These are phyloP conservation scores for Tiliqua scincoides DNA, from an alignment of 2,113 vertebrate genomes.

Conservation along the genomic window DNA sequence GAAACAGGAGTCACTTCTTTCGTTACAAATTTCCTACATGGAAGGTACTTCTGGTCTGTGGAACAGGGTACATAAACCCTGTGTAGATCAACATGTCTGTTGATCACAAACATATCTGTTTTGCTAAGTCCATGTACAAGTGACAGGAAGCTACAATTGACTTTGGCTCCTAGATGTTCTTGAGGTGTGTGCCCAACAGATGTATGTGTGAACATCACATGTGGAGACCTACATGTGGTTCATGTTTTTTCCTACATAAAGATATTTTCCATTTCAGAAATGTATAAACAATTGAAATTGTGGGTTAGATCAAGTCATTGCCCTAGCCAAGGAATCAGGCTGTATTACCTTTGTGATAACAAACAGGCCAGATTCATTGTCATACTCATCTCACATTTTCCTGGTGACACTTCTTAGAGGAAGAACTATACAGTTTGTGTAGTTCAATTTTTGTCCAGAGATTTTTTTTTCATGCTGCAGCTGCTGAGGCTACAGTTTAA, in stretches of 20 bases:
- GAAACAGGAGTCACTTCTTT: neutral
- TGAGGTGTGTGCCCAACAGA: neutral
- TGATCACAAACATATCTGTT: neutral
- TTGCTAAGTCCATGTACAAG: neutral
- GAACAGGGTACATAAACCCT: neutral
- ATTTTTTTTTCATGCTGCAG: neutral
- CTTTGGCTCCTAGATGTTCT: neutral
- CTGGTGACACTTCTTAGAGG: neutral
- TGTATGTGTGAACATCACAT: neutral
- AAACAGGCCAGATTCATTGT: neutral
- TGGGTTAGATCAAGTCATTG: neutral
- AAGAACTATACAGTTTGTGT: neutral
- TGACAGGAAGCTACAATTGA: neutral
- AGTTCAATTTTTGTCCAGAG: neutral
- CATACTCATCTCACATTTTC: neutral
- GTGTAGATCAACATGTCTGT: too few relatives aligned
- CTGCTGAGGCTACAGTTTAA: neutral
- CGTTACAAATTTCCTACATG: neutral
- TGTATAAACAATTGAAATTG: neutral
- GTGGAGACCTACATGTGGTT: neutral
- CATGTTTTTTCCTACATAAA: neutral
- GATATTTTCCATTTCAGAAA: neutral
- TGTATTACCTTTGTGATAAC: neutral
- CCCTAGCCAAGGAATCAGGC: neutral
- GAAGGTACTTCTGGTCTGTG: neutral